Evolutionary conservation across 2,797 vertebrate species (phyloP).

Genomic region (Chaetodon trifasciatus): DNA sequence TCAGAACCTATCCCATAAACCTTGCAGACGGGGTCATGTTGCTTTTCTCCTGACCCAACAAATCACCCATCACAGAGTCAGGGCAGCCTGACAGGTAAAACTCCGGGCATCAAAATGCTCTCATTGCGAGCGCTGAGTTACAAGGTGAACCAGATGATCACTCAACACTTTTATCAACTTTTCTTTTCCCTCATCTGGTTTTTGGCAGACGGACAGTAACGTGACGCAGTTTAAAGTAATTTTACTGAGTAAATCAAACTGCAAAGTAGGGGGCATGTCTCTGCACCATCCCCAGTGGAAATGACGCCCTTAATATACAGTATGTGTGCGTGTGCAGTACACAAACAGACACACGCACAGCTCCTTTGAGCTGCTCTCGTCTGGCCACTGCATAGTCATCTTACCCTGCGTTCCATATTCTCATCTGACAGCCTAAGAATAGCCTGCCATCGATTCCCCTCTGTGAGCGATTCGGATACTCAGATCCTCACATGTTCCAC

Average conservation of each 20-base stretch:
- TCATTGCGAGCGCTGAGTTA: not conserved
- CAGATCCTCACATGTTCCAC: constrained; percentile 58
- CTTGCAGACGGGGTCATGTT: not conserved
- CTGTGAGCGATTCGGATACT: constrained; percentile 53
- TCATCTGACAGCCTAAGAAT: constrained; percentile 76
- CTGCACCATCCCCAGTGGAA: not conserved
- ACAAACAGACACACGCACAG: constrained; percentile 5
- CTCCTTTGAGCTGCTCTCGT: constrained; percentile 36
- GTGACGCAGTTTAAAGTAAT: not conserved
- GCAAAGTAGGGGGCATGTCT: not conserved
- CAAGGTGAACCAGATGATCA: not conserved
- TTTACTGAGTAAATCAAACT: constrained; percentile 2
- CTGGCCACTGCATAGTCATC: constrained; percentile 57
- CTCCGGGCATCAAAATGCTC: not conserved
- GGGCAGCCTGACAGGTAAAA: constrained; percentile 1
- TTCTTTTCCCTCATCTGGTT: not conserved
- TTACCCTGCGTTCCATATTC: constrained; percentile 64
- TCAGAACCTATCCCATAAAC: not conserved
- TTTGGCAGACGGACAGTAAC: not conserved
- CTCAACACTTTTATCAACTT: not conserved
- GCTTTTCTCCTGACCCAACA: not conserved
- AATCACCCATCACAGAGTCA: not conserved
- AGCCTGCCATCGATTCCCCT: constrained; percentile 71
- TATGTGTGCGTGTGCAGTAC: constrained; percentile 11
- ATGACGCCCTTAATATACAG: not conserved